Evolutionary conservation across 2,113 vertebrate species (phyloP).

Genomic region (Toxostoma redivivum): DNA sequence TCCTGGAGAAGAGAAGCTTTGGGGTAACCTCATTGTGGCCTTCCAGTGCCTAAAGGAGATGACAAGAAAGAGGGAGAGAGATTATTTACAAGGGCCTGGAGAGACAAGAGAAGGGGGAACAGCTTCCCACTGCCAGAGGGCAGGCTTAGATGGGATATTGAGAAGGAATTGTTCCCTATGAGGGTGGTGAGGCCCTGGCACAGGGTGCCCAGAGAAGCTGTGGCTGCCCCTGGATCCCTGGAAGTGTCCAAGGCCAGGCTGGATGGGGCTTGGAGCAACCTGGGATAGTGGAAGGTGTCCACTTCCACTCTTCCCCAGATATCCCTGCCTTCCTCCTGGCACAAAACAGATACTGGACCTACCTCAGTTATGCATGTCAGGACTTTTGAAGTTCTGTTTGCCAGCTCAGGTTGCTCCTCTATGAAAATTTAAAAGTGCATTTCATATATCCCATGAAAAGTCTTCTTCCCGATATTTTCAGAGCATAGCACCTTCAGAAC

Average conservation of each 20-base stretch:
- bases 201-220: neutral
- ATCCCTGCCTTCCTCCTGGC: neutral
- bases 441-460: neutral
- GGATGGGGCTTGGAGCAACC: fast-evolving
- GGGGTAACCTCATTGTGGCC: neutral
- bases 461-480: neutral
- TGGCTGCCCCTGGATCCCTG: neutral
- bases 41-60: neutral
- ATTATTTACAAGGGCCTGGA: neutral
- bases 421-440: neutral
- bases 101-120: fast-evolving
- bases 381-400: neutral
- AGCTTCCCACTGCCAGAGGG: neutral
- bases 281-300: fast-evolving
- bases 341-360: neutral
- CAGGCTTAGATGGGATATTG: fast-evolving
- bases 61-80: neutral
- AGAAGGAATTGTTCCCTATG: neutral
- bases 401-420: neutral
- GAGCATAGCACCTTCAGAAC: neutral
- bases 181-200: neutral
- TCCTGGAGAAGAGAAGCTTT: neutral
- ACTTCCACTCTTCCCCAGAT: neutral
- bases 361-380: neutral
- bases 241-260: fast-evolving